Evolutionary conservation across 1,140 invertebrate species (phyloP).

Genomic region (Glossosoma conforme): DNA sequence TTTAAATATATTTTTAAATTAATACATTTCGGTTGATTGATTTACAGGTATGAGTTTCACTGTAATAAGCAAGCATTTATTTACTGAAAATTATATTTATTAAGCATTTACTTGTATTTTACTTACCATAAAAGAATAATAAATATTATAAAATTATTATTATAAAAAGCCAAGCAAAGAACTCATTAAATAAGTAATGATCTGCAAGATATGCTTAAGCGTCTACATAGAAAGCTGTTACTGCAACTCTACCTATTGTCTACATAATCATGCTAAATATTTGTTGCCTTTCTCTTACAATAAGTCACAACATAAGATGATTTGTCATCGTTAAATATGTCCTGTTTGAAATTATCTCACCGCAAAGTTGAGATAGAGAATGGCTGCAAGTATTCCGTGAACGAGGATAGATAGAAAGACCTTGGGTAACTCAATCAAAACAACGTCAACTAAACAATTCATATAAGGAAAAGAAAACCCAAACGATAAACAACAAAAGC

Average conservation of each 20-base stretch:
- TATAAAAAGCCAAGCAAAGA: slow-evolving; percentile 19
- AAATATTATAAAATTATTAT: too few species aligned
- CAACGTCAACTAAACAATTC: background rate
- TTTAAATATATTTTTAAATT: too few species aligned
- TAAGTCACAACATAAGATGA: slow-evolving; percentile 5
- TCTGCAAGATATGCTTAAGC: slow-evolving; percentile 21
- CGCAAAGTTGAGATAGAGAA: slow-evolving; percentile 11
- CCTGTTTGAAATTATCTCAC: background rate
- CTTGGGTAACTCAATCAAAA: background rate
- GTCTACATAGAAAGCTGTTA: slow-evolving; percentile 28
- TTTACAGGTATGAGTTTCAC: too few species aligned
- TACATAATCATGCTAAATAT: slow-evolving; percentile 24
- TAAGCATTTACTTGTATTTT: too few species aligned
- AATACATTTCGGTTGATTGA: too few species aligned
- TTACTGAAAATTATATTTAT: too few species aligned
- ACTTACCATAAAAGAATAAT: too few species aligned
- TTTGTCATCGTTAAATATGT: background rate
- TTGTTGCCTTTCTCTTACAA: slow-evolving; percentile 24
- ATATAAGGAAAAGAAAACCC: slow-evolving; percentile 18
- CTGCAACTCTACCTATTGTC: slow-evolving; percentile 8
- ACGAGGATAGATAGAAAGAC: slow-evolving; percentile 9
- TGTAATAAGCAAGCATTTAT: too few species aligned
- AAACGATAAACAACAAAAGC: slow-evolving; percentile 26
- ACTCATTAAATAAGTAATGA: slow-evolving; percentile 16
- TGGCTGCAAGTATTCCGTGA: slow-evolving; percentile 20